Evolutionary conservation across 2,888 invertebrate species (phyloP).

Genomic region (Choreutis nemorana): DNA sequence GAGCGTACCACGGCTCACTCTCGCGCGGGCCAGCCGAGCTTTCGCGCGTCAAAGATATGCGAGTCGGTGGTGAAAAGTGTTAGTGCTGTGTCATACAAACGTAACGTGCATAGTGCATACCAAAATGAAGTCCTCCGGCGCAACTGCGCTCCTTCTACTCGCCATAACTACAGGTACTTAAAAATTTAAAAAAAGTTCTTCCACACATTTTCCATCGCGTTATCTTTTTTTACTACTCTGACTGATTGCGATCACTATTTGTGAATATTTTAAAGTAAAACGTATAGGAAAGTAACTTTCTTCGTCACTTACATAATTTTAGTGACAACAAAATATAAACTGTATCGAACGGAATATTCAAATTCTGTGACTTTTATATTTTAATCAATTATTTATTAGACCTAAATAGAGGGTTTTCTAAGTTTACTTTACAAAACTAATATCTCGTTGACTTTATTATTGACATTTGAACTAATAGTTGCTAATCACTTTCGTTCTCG

Average conservation of each 20-base stretch:
- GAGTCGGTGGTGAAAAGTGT: conserved; percentile 57
- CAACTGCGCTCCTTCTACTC: conserved; percentile 34
- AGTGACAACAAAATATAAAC: conserved; percentile 8
- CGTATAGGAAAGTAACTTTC: too few species aligned
- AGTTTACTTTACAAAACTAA: too few species aligned
- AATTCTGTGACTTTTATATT: too few species aligned
- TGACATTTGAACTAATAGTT: too few species aligned
- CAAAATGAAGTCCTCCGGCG: conserved; percentile 48
- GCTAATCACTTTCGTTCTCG: too few species aligned
- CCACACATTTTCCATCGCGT: conserved; percentile 1
- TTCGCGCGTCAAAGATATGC: conserved; percentile 51
- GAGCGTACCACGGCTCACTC: conserved; percentile 23
- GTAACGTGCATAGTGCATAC: conserved; percentile 28
- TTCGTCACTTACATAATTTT: conserved; percentile 10
- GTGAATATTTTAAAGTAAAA: too few species aligned
- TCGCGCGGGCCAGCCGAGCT: conserved; percentile 50
- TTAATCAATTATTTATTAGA: too few species aligned
- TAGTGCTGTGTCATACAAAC: conserved; percentile 26
- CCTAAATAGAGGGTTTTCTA: too few species aligned
- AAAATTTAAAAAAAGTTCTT: neutral
- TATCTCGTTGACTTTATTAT: too few species aligned
- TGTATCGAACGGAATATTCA: too few species aligned
- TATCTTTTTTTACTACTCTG: neutral
- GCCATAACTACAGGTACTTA: conserved; percentile 48
- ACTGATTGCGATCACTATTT: too few species aligned